Evolutionary conservation across 2,113 vertebrate genomes (phyloP).

Genomic region (Platysteira castanea): DNA sequence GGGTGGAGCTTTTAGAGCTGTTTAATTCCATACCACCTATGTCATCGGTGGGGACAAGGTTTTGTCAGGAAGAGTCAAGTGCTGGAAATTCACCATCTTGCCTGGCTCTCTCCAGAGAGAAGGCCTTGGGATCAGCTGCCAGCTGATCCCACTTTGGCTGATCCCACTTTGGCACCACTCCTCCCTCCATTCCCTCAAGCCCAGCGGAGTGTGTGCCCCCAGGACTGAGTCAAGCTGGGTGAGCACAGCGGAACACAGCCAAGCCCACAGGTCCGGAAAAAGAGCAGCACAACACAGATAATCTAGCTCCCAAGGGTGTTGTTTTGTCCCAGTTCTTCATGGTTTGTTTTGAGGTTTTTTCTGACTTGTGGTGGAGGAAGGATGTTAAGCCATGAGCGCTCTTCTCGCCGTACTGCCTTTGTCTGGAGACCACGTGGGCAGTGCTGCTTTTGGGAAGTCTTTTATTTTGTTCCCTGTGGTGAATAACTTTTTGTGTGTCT

Average conservation of each 20-base stretch:
- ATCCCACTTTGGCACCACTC: not conserved
- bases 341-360: not conserved
- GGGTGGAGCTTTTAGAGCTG: not conserved
- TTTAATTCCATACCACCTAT: not conserved
- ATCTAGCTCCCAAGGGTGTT: not conserved
- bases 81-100: not conserved
- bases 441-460: not conserved
- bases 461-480: not conserved
- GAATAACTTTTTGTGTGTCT: not conserved
- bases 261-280: fast-evolving
- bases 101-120: not conserved
- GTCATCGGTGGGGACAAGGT: not conserved
- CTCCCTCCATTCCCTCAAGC: not conserved
- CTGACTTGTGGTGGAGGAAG: not conserved
- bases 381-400: not conserved
- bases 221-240: not conserved
- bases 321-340: not conserved
- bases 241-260: not conserved
- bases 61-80: not conserved
- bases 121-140: not conserved
- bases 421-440: not conserved
- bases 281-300: fast-evolving
- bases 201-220: not conserved
- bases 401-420: not conserved
- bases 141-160: no score